Conservation (phyloP, 2,888 invertebrate species). For the Acrobasis consociella region DNA sequence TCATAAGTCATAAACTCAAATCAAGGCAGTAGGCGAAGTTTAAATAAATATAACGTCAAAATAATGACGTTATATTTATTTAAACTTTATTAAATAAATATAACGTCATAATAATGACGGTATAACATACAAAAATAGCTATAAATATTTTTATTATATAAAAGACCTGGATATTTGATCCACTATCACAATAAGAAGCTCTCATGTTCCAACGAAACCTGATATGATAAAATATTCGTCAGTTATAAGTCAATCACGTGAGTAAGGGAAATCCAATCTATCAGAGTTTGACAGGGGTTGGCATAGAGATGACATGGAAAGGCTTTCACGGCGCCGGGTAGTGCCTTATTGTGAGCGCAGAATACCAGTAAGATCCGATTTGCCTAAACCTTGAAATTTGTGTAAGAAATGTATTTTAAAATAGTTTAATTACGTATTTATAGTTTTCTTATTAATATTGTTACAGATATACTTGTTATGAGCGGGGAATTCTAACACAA, state of each 20-base stretch:
- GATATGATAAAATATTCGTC: slow-evolving; percentile 35
- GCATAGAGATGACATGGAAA: slow-evolving; percentile 68
- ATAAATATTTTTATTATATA: neutral
- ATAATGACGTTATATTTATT: too few relatives aligned
- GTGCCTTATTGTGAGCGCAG: slow-evolving; percentile 27
- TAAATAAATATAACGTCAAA: too few relatives aligned
- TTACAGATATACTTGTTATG: neutral
- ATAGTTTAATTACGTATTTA: too few relatives aligned
- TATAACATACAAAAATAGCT: neutral
- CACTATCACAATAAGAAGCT: neutral
- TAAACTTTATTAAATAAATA: too few relatives aligned
- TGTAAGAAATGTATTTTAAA: too few relatives aligned
- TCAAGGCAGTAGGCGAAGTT: too few relatives aligned
- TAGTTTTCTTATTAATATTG: neutral
- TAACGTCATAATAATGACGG: too few relatives aligned
- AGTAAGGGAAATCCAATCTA: slow-evolving; percentile 64
- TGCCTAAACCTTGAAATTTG: neutral
- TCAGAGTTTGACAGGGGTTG: slow-evolving; percentile 75
- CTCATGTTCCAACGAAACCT: neutral
- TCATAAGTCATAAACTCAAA: too few relatives aligned
- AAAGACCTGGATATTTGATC: neutral
- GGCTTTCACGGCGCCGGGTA: slow-evolving; percentile 54
- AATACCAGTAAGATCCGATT: slow-evolving; percentile 22
- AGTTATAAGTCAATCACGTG: slow-evolving; percentile 56
- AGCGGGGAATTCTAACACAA: too few relatives aligned